These are phyloP conservation scores for Trochalopteron elliotii DNA, from an alignment of 2,113 vertebrate genomes.

Conservation along the genomic window DNA sequence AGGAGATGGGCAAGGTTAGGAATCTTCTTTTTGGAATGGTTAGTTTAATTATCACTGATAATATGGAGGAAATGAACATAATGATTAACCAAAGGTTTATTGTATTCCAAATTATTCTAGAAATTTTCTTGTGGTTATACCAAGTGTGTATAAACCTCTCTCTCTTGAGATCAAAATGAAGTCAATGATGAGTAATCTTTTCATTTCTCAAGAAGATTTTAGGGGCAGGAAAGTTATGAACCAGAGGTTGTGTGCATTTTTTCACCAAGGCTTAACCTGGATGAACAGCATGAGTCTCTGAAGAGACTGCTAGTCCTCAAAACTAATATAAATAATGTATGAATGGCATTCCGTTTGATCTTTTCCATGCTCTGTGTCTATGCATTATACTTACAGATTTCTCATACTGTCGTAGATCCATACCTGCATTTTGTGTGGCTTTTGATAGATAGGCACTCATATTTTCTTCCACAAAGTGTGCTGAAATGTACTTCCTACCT, in stretches of 20 bases:
- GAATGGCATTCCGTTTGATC: background rate
- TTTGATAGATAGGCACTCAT: background rate
- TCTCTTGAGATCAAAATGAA: background rate
- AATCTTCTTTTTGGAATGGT: background rate
- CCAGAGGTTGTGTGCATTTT: background rate
- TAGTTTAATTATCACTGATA: background rate
- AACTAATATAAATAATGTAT: constrained; percentile 7
- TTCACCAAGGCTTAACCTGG: background rate
- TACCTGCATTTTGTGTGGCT: background rate
- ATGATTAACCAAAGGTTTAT: background rate
- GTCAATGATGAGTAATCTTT: background rate
- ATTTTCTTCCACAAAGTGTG: background rate
- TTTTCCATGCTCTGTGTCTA: background rate
- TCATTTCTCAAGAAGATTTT: background rate
- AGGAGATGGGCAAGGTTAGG: background rate
- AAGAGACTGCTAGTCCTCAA: background rate
- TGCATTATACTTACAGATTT: background rate
- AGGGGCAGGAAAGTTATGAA: background rate
- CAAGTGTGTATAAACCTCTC: background rate
- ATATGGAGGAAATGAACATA: background rate
- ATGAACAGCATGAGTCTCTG: background rate
- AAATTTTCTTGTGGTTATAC: background rate
- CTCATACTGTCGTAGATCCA: background rate
- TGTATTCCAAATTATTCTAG: background rate
- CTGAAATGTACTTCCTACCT: background rate